phyloP scores from a whole-genome alignment of 1,140 invertebrate species.

The Euwallacea similis region DNA sequence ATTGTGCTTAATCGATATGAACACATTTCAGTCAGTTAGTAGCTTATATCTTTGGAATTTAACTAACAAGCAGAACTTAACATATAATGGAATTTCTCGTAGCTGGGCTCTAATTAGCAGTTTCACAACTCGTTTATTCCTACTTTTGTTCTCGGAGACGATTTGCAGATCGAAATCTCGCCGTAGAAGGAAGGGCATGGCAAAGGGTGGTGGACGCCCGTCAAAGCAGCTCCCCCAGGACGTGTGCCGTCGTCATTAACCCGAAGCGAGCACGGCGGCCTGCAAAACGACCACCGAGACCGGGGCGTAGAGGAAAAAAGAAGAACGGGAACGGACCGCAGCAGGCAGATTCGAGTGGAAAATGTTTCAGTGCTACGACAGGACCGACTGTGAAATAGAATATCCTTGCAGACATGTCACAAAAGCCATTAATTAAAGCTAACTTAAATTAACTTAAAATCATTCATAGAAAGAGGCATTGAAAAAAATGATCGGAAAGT shows the following conservation, averaged over 20 bases:
- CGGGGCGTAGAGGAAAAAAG: conserved; percentile 11
- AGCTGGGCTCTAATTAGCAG: not conserved
- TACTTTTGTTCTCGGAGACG: not conserved
- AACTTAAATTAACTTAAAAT: too few species aligned
- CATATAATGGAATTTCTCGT: too few species aligned
- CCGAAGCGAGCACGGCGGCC: conserved; percentile 27
- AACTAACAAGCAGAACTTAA: too few species aligned
- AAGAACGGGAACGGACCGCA: conserved; percentile 16
- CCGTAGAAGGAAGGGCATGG: not conserved
- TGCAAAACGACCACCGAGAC: conserved; percentile 33
- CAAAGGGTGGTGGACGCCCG: conserved; percentile 2
- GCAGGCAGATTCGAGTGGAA: conserved; percentile 17
- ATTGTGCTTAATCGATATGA: too few species aligned
- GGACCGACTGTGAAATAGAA: conserved; percentile 3
- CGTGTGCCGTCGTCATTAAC: conserved; percentile 39
- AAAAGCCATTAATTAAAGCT: too few species aligned
- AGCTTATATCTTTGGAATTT: too few species aligned
- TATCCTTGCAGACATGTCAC: too few species aligned
- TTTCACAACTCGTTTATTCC: not conserved
- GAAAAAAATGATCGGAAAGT: too few species aligned
- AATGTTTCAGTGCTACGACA: conserved; percentile 15
- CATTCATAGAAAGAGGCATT: too few species aligned
- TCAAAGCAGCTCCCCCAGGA: conserved; percentile 32
- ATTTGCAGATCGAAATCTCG: not conserved
- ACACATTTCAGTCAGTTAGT: too few species aligned